phyloP scores from a whole-genome alignment of 2,888 invertebrate species.

The Griposia aprilina region DNA sequence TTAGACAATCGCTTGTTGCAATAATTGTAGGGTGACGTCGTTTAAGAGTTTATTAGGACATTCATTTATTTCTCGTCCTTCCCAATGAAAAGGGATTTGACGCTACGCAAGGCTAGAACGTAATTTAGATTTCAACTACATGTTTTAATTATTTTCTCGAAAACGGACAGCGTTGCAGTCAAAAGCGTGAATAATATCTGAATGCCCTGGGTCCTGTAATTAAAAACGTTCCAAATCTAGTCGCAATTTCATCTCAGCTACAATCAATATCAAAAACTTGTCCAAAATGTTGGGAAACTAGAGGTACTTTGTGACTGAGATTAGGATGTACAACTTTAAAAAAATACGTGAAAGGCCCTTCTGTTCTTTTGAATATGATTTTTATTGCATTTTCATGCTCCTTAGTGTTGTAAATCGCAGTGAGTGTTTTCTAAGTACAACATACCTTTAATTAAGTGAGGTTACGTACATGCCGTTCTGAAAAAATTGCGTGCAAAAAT shows the following conservation, averaged over 20 bases:
- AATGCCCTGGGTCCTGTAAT: too few relatives aligned
- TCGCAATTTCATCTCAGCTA: background rate
- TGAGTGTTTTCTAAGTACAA: background rate
- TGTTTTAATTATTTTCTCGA: background rate
- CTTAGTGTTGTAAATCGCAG: too few relatives aligned
- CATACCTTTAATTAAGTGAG: background rate
- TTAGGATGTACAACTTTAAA: background rate
- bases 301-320: background rate
- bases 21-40: slow-evolving; percentile 66
- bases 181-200: background rate
- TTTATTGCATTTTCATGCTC: background rate
- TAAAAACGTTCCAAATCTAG: background rate
- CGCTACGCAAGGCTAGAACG: background rate
- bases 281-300: too few relatives aligned
- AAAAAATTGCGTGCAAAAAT: slow-evolving; percentile 1
- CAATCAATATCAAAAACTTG: background rate
- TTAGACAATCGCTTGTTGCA: slow-evolving; percentile 67
- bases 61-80: background rate
- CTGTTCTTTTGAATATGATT: background rate
- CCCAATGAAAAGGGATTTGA: background rate
- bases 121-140: background rate
- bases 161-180: background rate
- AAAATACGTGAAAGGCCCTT: background rate
- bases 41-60: background rate
- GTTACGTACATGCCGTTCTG: too few relatives aligned